Percentiles rank a stretch among this genome's conserved stretches.
These are phyloP conservation scores for Drosophila santomea DNA, from an alignment of 1,140 invertebrate genomes.

Conservation along the genomic window DNA sequence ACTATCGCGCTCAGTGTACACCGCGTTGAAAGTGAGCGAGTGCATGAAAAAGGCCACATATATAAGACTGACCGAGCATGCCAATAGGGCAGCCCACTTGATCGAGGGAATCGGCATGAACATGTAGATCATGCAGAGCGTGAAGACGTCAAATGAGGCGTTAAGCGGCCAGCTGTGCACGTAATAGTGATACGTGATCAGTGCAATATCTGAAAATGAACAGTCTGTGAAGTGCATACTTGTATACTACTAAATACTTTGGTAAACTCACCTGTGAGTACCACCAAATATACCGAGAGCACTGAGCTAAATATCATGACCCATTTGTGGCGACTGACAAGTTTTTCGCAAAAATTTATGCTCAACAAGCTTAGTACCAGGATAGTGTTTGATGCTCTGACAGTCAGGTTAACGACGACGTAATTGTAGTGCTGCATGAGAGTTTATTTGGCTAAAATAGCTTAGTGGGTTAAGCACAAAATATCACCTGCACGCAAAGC, in stretches of 20 bases:
- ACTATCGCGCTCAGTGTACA: neutral
- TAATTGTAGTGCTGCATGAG: neutral
- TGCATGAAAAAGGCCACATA: conserved; percentile 87
- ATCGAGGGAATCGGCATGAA: conserved; percentile 91
- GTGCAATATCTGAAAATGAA: conserved; percentile 84
- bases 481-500: neutral
- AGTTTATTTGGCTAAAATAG: neutral
- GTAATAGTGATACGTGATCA: conserved; percentile 85
- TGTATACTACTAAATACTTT: neutral
- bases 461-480: neutral
- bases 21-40: conserved; percentile 85
- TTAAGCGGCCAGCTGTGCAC: conserved; percentile 77
- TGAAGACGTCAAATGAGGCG: conserved; percentile 88
- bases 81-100: conserved; percentile 87
- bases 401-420: conserved; percentile 69
- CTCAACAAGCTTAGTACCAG: conserved; percentile 80
- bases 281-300: conserved; percentile 65
- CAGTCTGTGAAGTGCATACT: neutral
- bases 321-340: conserved; percentile 81
- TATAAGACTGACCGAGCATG: conserved; percentile 86
- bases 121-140: conserved; percentile 90
- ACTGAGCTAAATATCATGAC: conserved; percentile 85
- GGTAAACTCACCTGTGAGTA: conserved; percentile 44
- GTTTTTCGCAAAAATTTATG: conserved; percentile 84
- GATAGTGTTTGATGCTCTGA: conserved; percentile 49